Evolutionary conservation across 2,113 vertebrate genomes (phyloP), one percentile per base, ranked within the genome.

Genomic region (Tretioscincus oriximinensis): DNA sequence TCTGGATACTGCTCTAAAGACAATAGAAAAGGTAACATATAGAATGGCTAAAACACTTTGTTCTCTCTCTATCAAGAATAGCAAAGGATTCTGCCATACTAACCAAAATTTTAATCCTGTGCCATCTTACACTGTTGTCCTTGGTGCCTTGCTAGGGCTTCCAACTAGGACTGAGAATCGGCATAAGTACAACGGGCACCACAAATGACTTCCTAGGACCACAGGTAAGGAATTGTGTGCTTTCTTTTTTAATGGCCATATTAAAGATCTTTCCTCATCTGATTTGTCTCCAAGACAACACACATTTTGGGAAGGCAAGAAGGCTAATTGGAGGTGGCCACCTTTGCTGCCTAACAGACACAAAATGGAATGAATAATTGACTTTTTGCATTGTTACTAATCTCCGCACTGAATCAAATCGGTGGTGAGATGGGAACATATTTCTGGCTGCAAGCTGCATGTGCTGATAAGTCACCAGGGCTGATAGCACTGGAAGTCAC

Each of bases 361-460:
- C 58, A 41, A 76, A 82, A 68, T n/a, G 63, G 66, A 76, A 76
- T 69, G 73, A 76, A 70, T 63, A 76, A 82, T 82, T 76, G 80
- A 76, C 54, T 61, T 11, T 41, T 82, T 76, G 69, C 65, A 61
- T 76, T 82, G 73, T 82, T 28, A 28, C 73, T 82, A 82, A 82
- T 82, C 80, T 82, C 61, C 66, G 35, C 54, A 41, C 80, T 1
- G 29, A 73, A 76, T 70, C 80, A 41, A 70, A 82, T 63, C 28
- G 58, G 67, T 22, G 6, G 65, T 61, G 74, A 70, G 80, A 82
- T 76, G 73, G 73, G 54, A n/a, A 21, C 65, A 31, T 76, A 69
- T 82, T 76, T 76, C 73, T 60, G 74, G 29, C n/a, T 63, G 80
- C 73, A 82, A 82, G 80, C 73, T 82, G 80, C 73, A 82, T 26